phyloP scores from a whole-genome alignment of 1,140 invertebrate species.

The Diuraphis noxia region DNA sequence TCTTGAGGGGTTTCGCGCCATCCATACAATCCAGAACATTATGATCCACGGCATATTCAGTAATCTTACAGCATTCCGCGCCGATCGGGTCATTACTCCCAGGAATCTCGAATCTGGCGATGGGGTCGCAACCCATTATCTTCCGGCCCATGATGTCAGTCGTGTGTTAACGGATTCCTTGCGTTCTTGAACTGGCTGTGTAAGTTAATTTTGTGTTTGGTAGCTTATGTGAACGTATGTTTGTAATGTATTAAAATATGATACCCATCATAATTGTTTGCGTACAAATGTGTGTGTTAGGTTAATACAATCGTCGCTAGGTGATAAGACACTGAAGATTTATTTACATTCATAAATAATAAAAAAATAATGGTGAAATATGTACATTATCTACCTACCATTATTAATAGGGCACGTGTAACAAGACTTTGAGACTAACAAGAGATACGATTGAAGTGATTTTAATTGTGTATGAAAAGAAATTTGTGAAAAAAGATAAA shows the following conservation, averaged over 20 bases:
- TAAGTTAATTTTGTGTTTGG: background rate
- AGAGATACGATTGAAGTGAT: no score
- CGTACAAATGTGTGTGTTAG: background rate
- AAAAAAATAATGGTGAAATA: background rate
- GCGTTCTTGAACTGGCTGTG: background rate
- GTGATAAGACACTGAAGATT: background rate
- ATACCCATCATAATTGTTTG: background rate
- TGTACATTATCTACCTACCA: background rate
- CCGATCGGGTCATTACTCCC: background rate
- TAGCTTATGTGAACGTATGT: background rate
- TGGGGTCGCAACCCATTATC: background rate
- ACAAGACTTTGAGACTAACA: no score
- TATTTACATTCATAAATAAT: background rate
- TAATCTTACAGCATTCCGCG: background rate
- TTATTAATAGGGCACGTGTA: no score
- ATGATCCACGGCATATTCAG: background rate
- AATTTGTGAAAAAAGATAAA: no score
- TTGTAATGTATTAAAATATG: background rate
- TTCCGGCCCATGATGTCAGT: background rate
- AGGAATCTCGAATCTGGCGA: background rate
- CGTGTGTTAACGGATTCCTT: background rate
- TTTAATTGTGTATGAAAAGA: no score
- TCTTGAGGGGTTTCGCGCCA: background rate
- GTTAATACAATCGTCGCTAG: background rate
- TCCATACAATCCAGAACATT: background rate